These are phyloP conservation scores for Phrynosoma blainvillii DNA, from an alignment of 2,113 vertebrate genomes.

Conservation along the genomic window DNA sequence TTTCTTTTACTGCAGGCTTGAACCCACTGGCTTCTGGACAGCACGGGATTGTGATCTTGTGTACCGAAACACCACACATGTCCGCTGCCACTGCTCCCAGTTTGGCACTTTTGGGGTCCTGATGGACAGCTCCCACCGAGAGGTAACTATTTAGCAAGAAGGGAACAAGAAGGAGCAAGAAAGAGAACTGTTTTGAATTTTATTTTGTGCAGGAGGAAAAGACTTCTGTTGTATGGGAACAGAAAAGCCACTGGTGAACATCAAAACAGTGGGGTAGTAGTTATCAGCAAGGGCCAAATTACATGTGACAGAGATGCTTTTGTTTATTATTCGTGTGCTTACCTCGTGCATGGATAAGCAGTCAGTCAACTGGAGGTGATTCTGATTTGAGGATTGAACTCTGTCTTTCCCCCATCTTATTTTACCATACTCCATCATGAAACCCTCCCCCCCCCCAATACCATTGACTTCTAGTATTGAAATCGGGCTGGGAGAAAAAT, in stretches of 20 bases:
- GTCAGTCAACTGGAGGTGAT: no score
- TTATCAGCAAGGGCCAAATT: neutral
- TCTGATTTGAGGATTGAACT: neutral
- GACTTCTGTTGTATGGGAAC: neutral
- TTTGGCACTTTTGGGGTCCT: slow-evolving; percentile 95
- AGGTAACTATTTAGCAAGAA: slow-evolving; percentile 78
- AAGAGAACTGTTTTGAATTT: neutral
- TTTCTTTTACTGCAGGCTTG: slow-evolving; percentile 79
- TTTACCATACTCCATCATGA: neutral
- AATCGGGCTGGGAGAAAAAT: neutral
- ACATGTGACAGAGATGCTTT: neutral
- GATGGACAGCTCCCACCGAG: slow-evolving; percentile 98
- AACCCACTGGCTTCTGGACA: slow-evolving; percentile 90
- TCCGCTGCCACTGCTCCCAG: slow-evolving; percentile 94
- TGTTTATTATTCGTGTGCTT: neutral
- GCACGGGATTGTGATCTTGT: slow-evolving; percentile 93
- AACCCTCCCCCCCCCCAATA: neutral
- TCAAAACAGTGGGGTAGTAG: neutral
- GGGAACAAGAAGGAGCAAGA: neutral
- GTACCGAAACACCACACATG: slow-evolving; percentile 93
- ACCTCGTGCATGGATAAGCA: neutral
- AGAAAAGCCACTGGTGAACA: neutral
- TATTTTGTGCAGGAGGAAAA: neutral
- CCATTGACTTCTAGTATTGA: no score
- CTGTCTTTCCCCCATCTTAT: neutral